Conservation (phyloP, 2,797 vertebrate genomes). For the Sphenopsis melanotis region DNA sequence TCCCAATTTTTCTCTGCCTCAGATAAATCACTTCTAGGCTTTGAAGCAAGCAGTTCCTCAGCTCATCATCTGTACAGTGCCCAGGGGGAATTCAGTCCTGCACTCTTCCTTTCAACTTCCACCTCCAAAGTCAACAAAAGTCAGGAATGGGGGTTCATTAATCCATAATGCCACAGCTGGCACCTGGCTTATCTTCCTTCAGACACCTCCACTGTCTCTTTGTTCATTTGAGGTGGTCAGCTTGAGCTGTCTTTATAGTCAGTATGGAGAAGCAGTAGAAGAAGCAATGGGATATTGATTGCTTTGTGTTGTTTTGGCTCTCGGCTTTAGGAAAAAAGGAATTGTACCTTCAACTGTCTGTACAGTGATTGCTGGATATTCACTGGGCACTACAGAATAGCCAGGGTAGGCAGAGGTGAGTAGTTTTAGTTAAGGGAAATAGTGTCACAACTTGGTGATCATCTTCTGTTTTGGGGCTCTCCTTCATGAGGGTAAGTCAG, state of each 20-base stretch:
- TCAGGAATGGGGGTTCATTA: not conserved
- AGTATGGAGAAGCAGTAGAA: not conserved
- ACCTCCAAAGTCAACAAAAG: not conserved
- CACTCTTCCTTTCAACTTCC: not conserved
- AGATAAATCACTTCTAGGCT: not conserved
- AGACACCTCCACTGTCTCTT: not conserved
- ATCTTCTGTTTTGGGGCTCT: not conserved
- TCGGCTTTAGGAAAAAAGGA: not conserved
- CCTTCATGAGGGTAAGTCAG: not conserved
- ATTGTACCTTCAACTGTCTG: not conserved
- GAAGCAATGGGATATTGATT: not conserved
- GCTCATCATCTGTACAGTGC: not conserved
- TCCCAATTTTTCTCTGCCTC: not conserved
- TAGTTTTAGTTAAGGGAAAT: not conserved
- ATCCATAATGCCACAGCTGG: not conserved
- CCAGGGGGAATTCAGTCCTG: not conserved
- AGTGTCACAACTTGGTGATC: accelerated
- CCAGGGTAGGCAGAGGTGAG: not conserved
- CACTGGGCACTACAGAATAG: not conserved
- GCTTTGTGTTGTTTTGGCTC: not conserved
- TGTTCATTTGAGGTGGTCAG: not conserved
- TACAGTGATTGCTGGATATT: not conserved
- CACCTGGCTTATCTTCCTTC: not conserved
- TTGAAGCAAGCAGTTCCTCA: not conserved
- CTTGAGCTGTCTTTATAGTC: not conserved